phyloP scores from a whole-genome alignment of 2,113 vertebrate species.

The Aptenodytes patagonicus region DNA sequence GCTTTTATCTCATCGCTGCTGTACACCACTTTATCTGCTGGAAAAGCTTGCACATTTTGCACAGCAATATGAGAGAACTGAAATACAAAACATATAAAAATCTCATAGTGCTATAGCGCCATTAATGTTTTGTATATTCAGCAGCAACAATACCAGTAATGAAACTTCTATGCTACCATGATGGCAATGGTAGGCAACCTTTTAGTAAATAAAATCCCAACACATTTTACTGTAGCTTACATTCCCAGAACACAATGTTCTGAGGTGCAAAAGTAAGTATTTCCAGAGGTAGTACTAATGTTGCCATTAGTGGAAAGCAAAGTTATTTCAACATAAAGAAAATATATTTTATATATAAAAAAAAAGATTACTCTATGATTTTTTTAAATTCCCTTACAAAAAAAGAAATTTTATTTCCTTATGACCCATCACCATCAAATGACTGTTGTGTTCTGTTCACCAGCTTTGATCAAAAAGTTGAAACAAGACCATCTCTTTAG shows the following conservation, averaged over 20 bases:
- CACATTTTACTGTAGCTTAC: background rate
- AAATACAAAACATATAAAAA: constrained; percentile 16
- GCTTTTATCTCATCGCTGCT: background rate
- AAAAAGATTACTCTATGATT: background rate
- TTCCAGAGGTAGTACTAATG: background rate
- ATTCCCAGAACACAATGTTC: background rate
- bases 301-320: background rate
- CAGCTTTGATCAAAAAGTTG: background rate
- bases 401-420: background rate
- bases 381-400: background rate
- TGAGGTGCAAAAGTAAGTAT: background rate
- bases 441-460: background rate
- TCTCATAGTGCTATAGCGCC: background rate
- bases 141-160: background rate
- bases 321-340: background rate
- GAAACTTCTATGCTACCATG: background rate
- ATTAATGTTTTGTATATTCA: constrained; percentile 12
- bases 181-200: background rate
- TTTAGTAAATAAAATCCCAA: background rate
- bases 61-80: background rate
- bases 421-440: background rate
- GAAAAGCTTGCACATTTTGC: background rate
- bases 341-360: background rate
- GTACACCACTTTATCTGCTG: background rate
- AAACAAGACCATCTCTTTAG: background rate